Evolutionary conservation across 2,113 vertebrate genomes (phyloP).

Genomic region (Alethe castanea): DNA sequence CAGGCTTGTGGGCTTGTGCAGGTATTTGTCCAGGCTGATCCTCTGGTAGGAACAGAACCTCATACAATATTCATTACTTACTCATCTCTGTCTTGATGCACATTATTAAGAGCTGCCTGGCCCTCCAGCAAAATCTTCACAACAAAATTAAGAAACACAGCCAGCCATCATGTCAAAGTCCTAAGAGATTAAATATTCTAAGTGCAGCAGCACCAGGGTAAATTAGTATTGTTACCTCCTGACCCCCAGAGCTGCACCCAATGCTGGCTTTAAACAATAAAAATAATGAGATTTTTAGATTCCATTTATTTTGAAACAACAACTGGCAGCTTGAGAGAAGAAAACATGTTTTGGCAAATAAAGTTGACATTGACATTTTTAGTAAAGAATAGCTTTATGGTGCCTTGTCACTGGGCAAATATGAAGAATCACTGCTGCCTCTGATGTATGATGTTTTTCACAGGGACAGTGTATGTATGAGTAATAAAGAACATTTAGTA

Average conservation of each 20-base stretch:
- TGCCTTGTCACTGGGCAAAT: conserved; percentile 44
- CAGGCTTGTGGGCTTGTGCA: neutral
- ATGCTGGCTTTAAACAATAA: conserved; percentile 63
- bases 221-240: conserved; percentile 61
- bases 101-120: conserved; percentile 25
- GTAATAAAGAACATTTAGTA: conserved; percentile 39
- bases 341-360: conserved; percentile 61
- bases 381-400: conserved; percentile 34
- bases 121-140: conserved; percentile 37
- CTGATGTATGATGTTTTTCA: conserved; percentile 19
- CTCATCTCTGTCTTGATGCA: conserved; percentile 12
- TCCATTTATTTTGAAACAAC: conserved; percentile 64
- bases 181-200: conserved; percentile 64
- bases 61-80: conserved; percentile 15
- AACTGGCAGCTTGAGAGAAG: conserved; percentile 54
- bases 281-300: conserved; percentile 70
- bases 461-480: neutral
- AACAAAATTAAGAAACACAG: conserved; percentile 47
- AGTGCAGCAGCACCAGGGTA: conserved; percentile 29
- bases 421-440: conserved; percentile 19
- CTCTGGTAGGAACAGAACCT: neutral
- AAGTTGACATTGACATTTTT: conserved; percentile 67
- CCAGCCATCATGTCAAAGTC: conserved; percentile 57
- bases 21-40: neutral
- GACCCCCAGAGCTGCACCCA: conserved; percentile 37